phyloP scores from a whole-genome alignment of 2,113 vertebrate species.

The Pardalotus punctatus region DNA sequence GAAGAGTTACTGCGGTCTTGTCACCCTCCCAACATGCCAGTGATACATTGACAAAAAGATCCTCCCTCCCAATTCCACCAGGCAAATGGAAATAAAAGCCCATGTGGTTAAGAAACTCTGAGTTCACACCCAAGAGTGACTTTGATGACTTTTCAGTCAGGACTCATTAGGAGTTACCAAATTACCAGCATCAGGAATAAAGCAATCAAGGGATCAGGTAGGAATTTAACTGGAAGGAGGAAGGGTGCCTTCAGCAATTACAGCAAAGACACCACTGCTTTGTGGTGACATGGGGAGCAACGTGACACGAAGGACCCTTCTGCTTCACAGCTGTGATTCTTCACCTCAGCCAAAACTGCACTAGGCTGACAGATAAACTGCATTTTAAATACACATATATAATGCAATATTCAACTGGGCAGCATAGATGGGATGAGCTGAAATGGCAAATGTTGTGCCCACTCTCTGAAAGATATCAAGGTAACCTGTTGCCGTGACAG shows the following conservation, averaged over 20 bases:
- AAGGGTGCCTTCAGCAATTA: neutral
- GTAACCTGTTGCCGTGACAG: neutral
- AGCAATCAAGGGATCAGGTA: neutral
- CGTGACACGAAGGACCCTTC: neutral
- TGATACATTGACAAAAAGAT: slow-evolving; percentile 14
- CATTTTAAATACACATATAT: neutral
- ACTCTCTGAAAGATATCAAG: neutral
- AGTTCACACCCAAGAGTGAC: neutral
- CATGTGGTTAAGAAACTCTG: neutral
- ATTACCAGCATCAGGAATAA: neutral
- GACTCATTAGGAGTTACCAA: neutral
- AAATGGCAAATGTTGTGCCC: neutral
- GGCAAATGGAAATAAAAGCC: slow-evolving; percentile 14
- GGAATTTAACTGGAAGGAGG: slow-evolving; percentile 1
- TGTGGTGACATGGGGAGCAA: neutral
- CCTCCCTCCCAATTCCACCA: slow-evolving; percentile 16
- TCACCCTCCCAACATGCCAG: slow-evolving; percentile 12
- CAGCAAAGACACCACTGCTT: neutral
- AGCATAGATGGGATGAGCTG: neutral
- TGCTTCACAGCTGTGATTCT: neutral
- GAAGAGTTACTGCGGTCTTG: slow-evolving; percentile 47
- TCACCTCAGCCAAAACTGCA: neutral
- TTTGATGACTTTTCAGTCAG: slow-evolving; percentile 8
- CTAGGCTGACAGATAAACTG: neutral
- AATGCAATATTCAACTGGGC: neutral